Conservation (phyloP, 1,140 invertebrate genomes). For the Leptopilina clavipes region DNA sequence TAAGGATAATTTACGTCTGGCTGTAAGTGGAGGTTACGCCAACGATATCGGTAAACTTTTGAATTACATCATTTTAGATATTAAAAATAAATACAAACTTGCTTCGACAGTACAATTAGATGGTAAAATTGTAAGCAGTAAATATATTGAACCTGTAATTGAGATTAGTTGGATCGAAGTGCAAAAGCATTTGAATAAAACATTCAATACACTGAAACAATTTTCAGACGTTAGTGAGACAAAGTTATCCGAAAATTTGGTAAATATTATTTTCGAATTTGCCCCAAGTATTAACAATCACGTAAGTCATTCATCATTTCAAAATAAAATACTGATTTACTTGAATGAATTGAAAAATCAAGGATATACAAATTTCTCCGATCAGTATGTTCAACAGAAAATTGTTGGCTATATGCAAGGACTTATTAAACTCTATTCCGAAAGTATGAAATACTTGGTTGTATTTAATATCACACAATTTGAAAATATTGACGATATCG, state of each 20-base stretch:
- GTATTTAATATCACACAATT: background rate
- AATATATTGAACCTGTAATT: background rate
- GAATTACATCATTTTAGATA: background rate
- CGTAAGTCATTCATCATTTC: background rate
- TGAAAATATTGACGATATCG: background rate
- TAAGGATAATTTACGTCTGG: background rate
- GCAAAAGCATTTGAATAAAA: background rate
- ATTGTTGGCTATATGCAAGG: background rate
- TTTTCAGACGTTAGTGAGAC: background rate
- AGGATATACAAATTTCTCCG: background rate
- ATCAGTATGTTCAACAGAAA: background rate
- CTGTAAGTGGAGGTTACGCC: background rate
- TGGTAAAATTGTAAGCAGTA: background rate
- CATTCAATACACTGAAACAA: background rate
- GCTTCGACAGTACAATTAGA: background rate
- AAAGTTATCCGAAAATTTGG: background rate
- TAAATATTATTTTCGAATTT: background rate
- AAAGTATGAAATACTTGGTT: background rate
- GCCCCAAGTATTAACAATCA: background rate
- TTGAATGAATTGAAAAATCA: background rate
- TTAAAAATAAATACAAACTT: background rate
- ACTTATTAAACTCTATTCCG: background rate
- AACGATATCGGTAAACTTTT: background rate
- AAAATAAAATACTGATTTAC: background rate
- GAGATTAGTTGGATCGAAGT: background rate